Conservation (phyloP, 2,888 invertebrate species). For the Biston stratarius region DNA sequence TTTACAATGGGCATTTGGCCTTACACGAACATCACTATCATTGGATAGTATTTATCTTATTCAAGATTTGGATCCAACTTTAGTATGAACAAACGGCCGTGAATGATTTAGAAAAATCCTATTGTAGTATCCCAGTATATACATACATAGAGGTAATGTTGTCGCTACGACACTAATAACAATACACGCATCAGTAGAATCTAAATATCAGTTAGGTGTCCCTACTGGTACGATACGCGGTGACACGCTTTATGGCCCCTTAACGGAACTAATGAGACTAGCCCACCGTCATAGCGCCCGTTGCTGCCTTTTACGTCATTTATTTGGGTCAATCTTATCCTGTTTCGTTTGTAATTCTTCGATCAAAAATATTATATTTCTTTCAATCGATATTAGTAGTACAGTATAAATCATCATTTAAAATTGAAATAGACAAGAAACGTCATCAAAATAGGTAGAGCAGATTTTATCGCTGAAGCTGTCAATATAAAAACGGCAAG, state of each 20-base stretch:
- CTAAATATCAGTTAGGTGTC: slow-evolving; percentile 40
- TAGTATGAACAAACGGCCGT: neutral
- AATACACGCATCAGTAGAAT: slow-evolving; percentile 36
- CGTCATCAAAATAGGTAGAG: slow-evolving; percentile 1
- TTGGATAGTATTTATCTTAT: neutral
- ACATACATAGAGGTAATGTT: neutral
- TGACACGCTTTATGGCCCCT: slow-evolving; percentile 64
- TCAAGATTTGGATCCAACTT: neutral
- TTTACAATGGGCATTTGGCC: too few species aligned
- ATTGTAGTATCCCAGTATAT: neutral
- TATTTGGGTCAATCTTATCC: slow-evolving; percentile 62
- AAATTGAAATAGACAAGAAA: neutral
- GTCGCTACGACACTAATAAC: neutral
- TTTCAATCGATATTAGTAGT: neutral
- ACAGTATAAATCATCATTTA: slow-evolving; percentile 1
- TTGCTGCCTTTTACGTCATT: slow-evolving; percentile 59
- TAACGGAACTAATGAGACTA: slow-evolving; percentile 70
- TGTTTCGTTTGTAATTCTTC: slow-evolving; percentile 34
- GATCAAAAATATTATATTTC: slow-evolving; percentile 17
- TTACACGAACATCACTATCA: neutral
- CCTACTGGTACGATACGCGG: slow-evolving; percentile 47
- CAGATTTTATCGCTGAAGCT: slow-evolving; percentile 33
- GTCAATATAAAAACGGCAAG: slow-evolving; percentile 32
- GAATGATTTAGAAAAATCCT: neutral
- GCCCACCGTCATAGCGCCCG: slow-evolving; percentile 53